Evolutionary conservation across 2,113 vertebrate genomes (phyloP), one percentile per base, ranked within the genome.

Genomic region (Lota lota): DNA sequence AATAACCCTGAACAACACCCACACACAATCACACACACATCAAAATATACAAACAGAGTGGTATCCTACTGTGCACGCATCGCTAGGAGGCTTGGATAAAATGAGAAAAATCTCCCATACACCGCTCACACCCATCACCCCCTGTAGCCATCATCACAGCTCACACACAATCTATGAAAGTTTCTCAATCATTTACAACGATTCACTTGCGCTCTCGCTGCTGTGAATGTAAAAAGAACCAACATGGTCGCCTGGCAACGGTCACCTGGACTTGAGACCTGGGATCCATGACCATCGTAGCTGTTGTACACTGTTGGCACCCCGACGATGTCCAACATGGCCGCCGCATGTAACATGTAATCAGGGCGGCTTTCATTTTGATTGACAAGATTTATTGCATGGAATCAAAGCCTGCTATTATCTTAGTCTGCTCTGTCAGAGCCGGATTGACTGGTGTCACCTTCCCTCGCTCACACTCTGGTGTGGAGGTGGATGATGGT

Each of bases 351-450:
- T 81, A 69, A 61, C 15, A 71, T 59, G 73, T 69, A 79, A 90
- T 82, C 82, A 78, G 2, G 11, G 75, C 70, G 75, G 70, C 70
- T 82, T 88, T 88, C 79, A 79, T 83, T 85, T 75, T 88, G 87
- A 90, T 67, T 88, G 85, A 64, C 84, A 85, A 85, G 73, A 83
- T 81, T 79, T 89, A 83, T 89, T 89, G 83, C 81, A 60, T 33
- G 74, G 85, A 89, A 89, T 90, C 85, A 89, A 89, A 89, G 85
- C 82, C 59, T 0, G 15, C 83, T 85, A 86, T 89, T 89, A 89
- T 90, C 87, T 87, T 75, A 73, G 85, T 40, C 85, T 75, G 83
- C 85, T 81, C 86, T 86, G 88, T 90, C 87, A 90, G 84, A 81
- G 67, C 65, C 72, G 80, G 85, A 88, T 82, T 84, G 83, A 85